phyloP scores from a whole-genome alignment of 2,113 vertebrate species.

The Triplophysa tibetana region DNA sequence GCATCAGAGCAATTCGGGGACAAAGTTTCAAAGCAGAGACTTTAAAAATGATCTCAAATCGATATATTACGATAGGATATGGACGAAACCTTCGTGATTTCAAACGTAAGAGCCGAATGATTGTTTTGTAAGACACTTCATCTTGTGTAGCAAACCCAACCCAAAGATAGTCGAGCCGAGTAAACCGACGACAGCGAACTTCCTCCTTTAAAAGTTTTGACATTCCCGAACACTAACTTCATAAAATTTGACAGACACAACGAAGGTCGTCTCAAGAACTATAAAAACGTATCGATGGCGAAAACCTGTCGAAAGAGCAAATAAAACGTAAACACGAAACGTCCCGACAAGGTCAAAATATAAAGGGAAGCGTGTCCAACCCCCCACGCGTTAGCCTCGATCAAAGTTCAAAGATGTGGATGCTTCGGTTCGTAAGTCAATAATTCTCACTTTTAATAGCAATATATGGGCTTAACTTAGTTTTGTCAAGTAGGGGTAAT shows the following conservation, averaged over 20 bases:
- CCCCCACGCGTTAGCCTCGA: conserved; percentile 63
- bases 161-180: conserved; percentile 21
- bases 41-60: neutral
- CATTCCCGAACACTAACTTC: conserved; percentile 35
- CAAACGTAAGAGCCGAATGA: neutral
- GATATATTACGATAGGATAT: neutral
- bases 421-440: conserved; percentile 65
- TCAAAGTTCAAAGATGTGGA: conserved; percentile 79
- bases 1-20: conserved; percentile 5
- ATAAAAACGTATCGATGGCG: neutral
- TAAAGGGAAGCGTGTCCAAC: conserved; percentile 60
- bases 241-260: neutral
- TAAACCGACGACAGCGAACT: conserved; percentile 36
- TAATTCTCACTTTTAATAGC: conserved; percentile 7
- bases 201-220: conserved; percentile 49
- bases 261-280: neutral
- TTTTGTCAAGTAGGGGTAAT: neutral
- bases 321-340: conserved; percentile 25
- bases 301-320: neutral
- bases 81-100: neutral
- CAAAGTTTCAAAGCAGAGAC: neutral
- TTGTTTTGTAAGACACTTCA: neutral
- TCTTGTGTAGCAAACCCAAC: conserved; percentile 21
- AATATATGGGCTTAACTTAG: neutral
- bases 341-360: conserved; percentile 72